Percentiles rank a stretch among this genome's conserved stretches.
phyloP scores from a whole-genome alignment of 2,113 vertebrate species.

The Gallinago paraguaiae region DNA sequence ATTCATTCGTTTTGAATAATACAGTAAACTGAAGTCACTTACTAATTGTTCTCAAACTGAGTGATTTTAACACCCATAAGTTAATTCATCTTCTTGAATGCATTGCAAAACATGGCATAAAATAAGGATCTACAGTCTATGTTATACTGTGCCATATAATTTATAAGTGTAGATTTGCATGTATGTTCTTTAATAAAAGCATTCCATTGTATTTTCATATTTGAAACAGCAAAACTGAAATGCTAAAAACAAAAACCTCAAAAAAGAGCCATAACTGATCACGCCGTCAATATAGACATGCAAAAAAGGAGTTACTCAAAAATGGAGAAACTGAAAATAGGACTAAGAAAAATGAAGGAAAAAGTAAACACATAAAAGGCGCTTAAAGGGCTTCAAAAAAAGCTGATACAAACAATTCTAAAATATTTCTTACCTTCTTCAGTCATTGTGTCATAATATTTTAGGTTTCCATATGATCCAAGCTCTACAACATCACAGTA shows the following conservation, averaged over 20 bases:
- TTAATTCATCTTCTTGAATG: neutral
- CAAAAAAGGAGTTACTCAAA: constrained; percentile 55
- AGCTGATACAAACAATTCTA: constrained; percentile 79
- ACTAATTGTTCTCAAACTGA: neutral
- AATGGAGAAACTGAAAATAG: constrained; percentile 50
- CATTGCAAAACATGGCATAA: neutral
- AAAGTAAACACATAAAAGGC: constrained; percentile 68
- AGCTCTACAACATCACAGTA: constrained; percentile 98
- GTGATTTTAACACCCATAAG: neutral
- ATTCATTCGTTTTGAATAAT: neutral
- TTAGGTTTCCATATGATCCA: constrained; percentile 99
- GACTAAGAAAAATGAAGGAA: constrained; percentile 56
- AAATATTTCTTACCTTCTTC: constrained; percentile 98
- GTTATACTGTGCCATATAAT: neutral
- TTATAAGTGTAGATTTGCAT: neutral
- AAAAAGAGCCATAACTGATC: neutral
- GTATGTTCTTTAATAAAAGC: neutral
- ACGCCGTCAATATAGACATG: constrained; percentile 80
- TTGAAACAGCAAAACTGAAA: constrained; percentile 63
- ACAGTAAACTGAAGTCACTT: neutral
- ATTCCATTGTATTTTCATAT: neutral
- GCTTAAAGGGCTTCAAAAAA: constrained; percentile 65
- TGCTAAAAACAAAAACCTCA: constrained; percentile 45
- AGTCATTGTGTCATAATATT: constrained; percentile 99
- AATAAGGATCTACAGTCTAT: neutral